These are phyloP conservation scores for Caenorhabditis briggsae DNA, from an alignment of 1,140 invertebrate species.

Conservation along the genomic window DNA sequence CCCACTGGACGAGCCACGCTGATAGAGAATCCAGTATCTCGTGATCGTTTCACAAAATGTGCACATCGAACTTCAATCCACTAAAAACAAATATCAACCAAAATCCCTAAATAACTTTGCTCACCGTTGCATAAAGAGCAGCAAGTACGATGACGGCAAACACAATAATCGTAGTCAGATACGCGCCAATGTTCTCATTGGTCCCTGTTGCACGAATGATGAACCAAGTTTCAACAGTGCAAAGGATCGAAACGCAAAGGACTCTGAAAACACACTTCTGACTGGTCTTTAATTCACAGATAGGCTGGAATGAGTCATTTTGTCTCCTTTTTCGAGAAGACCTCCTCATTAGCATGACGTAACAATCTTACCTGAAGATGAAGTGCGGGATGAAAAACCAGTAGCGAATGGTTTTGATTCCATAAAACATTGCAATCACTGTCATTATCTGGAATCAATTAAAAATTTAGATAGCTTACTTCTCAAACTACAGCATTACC, in stretches of 20 bases:
- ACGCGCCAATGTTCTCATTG: background rate
- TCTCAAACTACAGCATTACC: background rate
- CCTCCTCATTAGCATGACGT: background rate
- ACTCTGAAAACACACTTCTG: background rate
- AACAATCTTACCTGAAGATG: slow-evolving; percentile 59
- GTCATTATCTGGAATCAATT: slow-evolving; percentile 60
- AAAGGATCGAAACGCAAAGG: background rate
- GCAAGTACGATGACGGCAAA: background rate
- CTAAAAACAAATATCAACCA: slow-evolving; percentile 57
- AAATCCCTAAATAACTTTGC: background rate
- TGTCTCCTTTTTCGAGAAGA: too few relatives aligned
- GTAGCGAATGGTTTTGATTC: slow-evolving; percentile 64
- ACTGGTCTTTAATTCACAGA: too few relatives aligned
- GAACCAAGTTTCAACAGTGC: background rate
- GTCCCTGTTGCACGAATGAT: background rate
- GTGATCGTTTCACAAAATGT: slow-evolving; percentile 70
- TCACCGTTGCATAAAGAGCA: slow-evolving; percentile 45
- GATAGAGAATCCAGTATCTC: slow-evolving; percentile 71
- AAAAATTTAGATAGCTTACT: background rate
- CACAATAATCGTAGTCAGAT: background rate
- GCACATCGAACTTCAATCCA: slow-evolving; percentile 66
- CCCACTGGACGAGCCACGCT: slow-evolving; percentile 68
- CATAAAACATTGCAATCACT: slow-evolving; percentile 67
- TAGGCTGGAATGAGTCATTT: background rate
- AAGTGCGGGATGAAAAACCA: slow-evolving; percentile 68